phyloP scores from a whole-genome alignment of 2,888 invertebrate species.

The Congeria kusceri region DNA sequence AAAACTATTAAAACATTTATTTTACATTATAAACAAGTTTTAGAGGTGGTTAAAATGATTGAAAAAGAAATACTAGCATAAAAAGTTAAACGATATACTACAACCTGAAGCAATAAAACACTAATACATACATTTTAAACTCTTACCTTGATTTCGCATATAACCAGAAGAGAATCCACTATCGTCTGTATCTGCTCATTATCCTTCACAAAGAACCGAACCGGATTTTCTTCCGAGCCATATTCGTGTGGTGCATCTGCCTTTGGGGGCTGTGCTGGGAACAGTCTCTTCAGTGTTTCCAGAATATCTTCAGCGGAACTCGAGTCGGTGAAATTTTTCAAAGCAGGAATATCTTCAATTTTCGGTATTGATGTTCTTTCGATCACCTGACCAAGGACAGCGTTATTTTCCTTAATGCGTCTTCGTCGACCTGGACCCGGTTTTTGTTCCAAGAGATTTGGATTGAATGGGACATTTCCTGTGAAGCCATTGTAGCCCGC shows the following conservation, averaged over 20 bases:
- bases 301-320: constrained; percentile 14
- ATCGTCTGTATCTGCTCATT: constrained; percentile 44
- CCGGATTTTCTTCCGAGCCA: constrained; percentile 14
- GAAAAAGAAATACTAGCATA: no score
- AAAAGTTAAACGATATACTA: no score
- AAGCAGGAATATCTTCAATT: background rate
- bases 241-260: background rate
- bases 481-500: background rate
- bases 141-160: background rate
- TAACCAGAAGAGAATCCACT: background rate
- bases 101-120: background rate
- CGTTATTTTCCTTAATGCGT: background rate
- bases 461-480: background rate
- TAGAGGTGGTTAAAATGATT: no score
- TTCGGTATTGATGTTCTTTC: background rate
- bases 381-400: background rate
- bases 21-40: no score
- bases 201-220: constrained; percentile 39
- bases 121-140: background rate
- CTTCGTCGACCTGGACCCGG: constrained; percentile 1
- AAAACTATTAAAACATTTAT: no score
- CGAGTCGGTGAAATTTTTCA: background rate
- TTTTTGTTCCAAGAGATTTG: background rate
- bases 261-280: constrained; percentile 13
- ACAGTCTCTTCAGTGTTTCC: constrained; percentile 15